Evolutionary conservation across 1,140 invertebrate species (phyloP), one percentile per base, ranked within the genome.

Genomic region (Babylonia areolata): DNA sequence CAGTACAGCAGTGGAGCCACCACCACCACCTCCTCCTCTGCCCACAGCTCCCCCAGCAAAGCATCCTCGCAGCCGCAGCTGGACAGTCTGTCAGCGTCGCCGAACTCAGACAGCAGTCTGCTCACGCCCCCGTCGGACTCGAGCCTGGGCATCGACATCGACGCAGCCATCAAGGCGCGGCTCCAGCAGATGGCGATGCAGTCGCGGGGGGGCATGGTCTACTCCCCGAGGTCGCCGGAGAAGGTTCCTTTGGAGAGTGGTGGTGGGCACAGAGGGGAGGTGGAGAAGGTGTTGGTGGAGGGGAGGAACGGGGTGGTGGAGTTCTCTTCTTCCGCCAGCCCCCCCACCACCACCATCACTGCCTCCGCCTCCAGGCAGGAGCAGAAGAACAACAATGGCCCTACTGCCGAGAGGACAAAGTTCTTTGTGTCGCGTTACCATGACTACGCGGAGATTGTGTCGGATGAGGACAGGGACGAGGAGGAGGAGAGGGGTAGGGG

Each of bases 361-460:
- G 6, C 81, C 28, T 83, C 88, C 78, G 86, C 87, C 15, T 12
- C 15, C 5, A 12, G 28, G 23, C 17, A 64, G 58, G 58, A 64
- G 58, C 89, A 90, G 85, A 75, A 87, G 33, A 78, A 79, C 86
- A 2, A 88, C 78, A 2, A 88, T 79, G 39, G 17, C 3, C 64
- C 64, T 2, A 42, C 83, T 3, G 28, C 69, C 15, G 58, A 83
- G 20, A 78, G 83, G 37, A 81, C 81, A 20, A 87, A 89, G 75
- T 90, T 88, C 73, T 92, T 91, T 46, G 89, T 86, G 54, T 90
- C 91, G 5, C 88, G 89, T 37, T 87, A 91, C 81, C 91, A 92
- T 85, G 92, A 93, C 86, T 93, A 92, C 88, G 91, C 91, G 40
- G 92, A 93, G 89, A 92, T 93, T 79, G 69, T 91, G 2, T 90